These are phyloP conservation scores for Quadroppia sp. DNA, from an alignment of 2,888 invertebrate species.

Conservation along the genomic window DNA sequence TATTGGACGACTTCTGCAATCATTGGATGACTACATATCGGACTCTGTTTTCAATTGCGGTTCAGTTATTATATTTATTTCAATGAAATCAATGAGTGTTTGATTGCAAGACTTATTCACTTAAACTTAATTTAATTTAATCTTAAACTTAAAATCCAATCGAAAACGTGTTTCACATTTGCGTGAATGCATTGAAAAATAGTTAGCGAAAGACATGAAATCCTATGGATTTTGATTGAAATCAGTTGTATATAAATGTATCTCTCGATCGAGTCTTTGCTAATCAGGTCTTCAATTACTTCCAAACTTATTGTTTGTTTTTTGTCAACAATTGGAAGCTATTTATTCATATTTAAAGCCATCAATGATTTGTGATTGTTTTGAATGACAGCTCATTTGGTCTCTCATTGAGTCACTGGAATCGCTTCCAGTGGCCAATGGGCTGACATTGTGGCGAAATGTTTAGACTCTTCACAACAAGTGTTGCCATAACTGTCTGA, in stretches of 20 bases:
- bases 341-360: conserved; percentile 9
- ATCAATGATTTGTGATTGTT: not conserved
- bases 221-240: conserved; percentile 23
- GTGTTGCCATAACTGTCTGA: conserved; percentile 11
- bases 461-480: not conserved
- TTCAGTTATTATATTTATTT: not conserved
- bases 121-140: not conserved
- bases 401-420: not conserved
- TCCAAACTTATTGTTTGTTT: not conserved
- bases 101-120: not conserved
- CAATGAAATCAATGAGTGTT: not conserved
- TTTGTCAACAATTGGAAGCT: conserved; percentile 9
- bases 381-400: conserved; percentile 28
- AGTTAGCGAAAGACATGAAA: not conserved
- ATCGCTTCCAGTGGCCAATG: not conserved
- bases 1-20: not conserved
- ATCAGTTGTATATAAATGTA: not conserved
- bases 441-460: not conserved
- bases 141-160: not conserved
- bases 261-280: not conserved
- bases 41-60: not conserved
- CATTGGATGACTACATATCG: not conserved
- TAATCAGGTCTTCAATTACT: not conserved
- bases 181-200: conserved; percentile 13
- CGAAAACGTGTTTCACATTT: conserved; percentile 7